phyloP scores from a whole-genome alignment of 2,113 vertebrate genomes.

The Marmota monax region DNA sequence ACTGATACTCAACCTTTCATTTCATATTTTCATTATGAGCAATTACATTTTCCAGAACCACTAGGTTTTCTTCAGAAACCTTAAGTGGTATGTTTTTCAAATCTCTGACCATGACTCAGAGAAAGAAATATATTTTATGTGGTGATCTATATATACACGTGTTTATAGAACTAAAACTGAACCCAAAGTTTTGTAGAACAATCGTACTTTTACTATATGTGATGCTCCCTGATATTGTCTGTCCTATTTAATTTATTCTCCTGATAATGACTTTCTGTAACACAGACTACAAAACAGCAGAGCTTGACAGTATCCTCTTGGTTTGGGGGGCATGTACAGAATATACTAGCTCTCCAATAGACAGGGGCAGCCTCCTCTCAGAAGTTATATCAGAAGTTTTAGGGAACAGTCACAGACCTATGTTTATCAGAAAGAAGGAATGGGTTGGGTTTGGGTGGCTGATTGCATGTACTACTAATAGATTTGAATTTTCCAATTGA shows the following conservation, averaged over 20 bases:
- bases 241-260: neutral
- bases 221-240: neutral
- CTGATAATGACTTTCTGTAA: neutral
- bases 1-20: neutral
- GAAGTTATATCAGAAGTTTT: neutral
- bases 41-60: neutral
- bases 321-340: neutral
- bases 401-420: neutral
- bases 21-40: neutral
- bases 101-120: neutral
- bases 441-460: neutral
- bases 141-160: neutral
- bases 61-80: neutral
- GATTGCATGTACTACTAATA: neutral
- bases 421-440: slow-evolving; percentile 49
- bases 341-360: neutral
- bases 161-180: neutral
- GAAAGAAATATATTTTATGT: slow-evolving; percentile 29
- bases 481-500: neutral
- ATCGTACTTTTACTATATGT: neutral
- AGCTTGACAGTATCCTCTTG: neutral
- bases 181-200: neutral
- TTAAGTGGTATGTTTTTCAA: neutral
- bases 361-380: neutral
- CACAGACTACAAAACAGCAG: slow-evolving; percentile 14